Evolutionary conservation across 2,113 vertebrate genomes (phyloP).

Genomic region (Cavia porcellus): DNA sequence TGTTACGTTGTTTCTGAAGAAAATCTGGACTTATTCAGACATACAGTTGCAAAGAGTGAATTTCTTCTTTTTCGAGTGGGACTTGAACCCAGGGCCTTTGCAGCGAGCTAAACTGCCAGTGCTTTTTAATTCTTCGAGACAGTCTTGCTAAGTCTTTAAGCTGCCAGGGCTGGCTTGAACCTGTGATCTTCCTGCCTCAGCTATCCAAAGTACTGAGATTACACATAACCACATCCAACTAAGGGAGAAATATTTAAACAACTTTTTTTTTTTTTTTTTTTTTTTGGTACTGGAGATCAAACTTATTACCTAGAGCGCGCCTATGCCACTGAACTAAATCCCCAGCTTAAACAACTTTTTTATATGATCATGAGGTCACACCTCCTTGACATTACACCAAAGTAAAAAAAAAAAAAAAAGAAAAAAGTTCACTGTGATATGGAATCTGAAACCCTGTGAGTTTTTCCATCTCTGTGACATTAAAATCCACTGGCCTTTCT

Average conservation of each 20-base stretch:
- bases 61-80: neutral
- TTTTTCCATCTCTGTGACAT: neutral
- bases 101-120: neutral
- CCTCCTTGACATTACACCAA: neutral
- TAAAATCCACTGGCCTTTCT: constrained; percentile 53
- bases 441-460: constrained; percentile 7
- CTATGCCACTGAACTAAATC: too few species aligned
- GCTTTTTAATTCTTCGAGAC: neutral
- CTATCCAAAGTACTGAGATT: neutral
- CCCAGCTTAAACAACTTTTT: neutral
- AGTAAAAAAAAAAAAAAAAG: neutral
- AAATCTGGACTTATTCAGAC: neutral
- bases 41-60: neutral
- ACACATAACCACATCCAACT: neutral
- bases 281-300: too few species aligned
- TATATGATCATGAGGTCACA: neutral
- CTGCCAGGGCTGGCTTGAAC: neutral
- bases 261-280: neutral
- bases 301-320: too few species aligned
- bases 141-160: neutral
- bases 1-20: neutral
- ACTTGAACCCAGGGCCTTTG: neutral
- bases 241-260: constrained; percentile 12
- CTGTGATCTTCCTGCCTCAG: neutral
- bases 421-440: neutral